Evolutionary conservation across 2,113 vertebrate genomes (phyloP).

Genomic region (Rhynchopsitta pachyrhyncha): DNA sequence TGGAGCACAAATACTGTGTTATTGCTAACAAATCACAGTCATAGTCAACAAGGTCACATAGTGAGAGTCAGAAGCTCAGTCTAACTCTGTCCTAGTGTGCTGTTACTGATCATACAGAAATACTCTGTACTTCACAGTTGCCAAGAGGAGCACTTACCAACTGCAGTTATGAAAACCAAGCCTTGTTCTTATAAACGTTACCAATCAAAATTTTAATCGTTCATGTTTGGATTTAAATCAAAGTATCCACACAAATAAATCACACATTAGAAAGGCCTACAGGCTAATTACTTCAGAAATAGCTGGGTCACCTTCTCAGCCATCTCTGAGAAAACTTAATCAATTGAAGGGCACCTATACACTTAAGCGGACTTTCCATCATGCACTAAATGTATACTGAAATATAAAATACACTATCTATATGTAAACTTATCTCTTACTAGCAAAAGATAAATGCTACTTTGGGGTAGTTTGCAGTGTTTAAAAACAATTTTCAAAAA

Average conservation of each 20-base stretch:
- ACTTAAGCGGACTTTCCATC: neutral
- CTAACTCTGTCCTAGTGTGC: neutral
- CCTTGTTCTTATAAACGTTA: neutral
- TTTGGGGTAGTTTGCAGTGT: constrained; percentile 43
- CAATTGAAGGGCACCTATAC: neutral
- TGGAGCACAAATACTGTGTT: neutral
- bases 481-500: constrained; percentile 76
- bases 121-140: neutral
- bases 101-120: neutral
- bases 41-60: neutral
- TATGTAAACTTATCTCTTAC: constrained; percentile 46
- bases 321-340: neutral
- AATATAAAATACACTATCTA: neutral
- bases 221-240: neutral
- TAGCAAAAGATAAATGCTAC: constrained; percentile 30
- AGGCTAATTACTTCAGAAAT: neutral
- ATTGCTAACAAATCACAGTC: neutral
- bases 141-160: neutral
- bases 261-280: neutral
- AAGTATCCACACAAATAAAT: neutral
- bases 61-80: neutral
- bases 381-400: neutral
- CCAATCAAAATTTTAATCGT: neutral
- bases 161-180: neutral
- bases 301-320: neutral